These are phyloP conservation scores for Actias luna DNA, from an alignment of 2,888 invertebrate genomes.

Conservation along the genomic window DNA sequence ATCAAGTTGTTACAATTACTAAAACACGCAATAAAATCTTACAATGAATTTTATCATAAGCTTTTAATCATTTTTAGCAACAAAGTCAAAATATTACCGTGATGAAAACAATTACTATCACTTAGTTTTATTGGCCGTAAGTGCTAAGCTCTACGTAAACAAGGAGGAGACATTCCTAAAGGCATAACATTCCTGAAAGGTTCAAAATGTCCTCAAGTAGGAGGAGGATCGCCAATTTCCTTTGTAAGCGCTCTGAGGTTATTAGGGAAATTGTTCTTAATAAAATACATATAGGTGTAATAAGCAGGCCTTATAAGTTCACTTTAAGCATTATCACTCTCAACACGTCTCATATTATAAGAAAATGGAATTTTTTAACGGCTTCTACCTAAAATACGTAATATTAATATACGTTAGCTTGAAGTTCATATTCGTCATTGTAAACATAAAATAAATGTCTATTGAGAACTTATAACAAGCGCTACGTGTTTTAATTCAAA, in stretches of 20 bases:
- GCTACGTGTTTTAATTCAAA: constrained; percentile 52
- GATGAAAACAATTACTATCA: constrained; percentile 20
- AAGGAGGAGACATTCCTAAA: constrained; percentile 36
- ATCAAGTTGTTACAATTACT: not conserved
- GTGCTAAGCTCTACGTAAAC: constrained; percentile 20
- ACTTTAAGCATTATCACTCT: not conserved
- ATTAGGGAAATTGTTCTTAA: constrained; percentile 59
- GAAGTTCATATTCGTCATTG: constrained; percentile 56
- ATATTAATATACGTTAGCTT: constrained; percentile 28
- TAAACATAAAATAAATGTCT: constrained; percentile 51
- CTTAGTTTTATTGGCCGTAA: constrained; percentile 28
- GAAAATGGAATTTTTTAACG: not conserved
- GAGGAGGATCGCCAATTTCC: constrained; percentile 57
- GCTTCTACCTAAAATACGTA: not conserved
- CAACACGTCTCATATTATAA: not conserved
- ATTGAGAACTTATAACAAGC: constrained; percentile 38
- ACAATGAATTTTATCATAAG: not conserved
- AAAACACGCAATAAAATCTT: not conserved
- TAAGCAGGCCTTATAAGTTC: not conserved
- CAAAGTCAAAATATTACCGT: not conserved
- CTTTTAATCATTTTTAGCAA: not conserved
- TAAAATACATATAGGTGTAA: constrained; percentile 31
- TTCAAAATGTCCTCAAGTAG: constrained; percentile 54
- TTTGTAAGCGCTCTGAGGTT: constrained; percentile 53
- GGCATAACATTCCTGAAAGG: constrained; percentile 44